Evolutionary conservation across 1,140 invertebrate genomes (phyloP), one percentile per base, ranked within the genome.

Genomic region (Panagrolaimus sp.): DNA sequence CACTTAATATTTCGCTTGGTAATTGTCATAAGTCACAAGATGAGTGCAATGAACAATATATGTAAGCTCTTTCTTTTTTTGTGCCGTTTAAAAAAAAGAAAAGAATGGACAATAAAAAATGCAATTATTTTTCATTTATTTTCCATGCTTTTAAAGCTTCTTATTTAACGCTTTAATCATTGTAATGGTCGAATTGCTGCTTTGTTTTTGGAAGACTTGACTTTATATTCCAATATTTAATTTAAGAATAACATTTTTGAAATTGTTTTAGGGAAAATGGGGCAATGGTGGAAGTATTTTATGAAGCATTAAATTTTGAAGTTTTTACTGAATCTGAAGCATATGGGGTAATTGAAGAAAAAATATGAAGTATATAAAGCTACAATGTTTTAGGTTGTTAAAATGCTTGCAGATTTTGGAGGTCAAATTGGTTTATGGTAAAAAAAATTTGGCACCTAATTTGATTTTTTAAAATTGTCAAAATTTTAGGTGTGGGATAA

Each of bases 361-460:
- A 15, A 52, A 10, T 47, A 2, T 55, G 12, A 24, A 21, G 1
- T 12, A 28, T 38, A 44, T 1, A 14, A 63, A 44, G 6, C 8
- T 38, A 38, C 32, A 2, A 38, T 38, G 7, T 77, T 78, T 38
- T 44, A 78, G 76, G 47, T 79, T 45, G 77, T 79, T 3, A 79
- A 79, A 69, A 75, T 79, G 78, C 63, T 79, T 63, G 78, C 78
- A 45, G 78, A 79, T 69, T 78, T 79, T 47, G 78, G 78, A 6
- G 72, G 72, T 43, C 71, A 72, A 72, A 46, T 73, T 58, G 71
- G 71, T 28, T 46, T 73, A 12, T 73, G 71, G 71, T 72, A 43
- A 26, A n/a, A n/a, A n/a, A n/a, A n/a, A n/a, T n/a, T n/a, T n/a
- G n/a, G n/a, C n/a, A n/a, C n/a, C n/a, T n/a, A n/a, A n/a, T n/a